Base-by-base conservation (phyloP, 2,113 vertebrate species). In the Microtus montanus region DNA sequence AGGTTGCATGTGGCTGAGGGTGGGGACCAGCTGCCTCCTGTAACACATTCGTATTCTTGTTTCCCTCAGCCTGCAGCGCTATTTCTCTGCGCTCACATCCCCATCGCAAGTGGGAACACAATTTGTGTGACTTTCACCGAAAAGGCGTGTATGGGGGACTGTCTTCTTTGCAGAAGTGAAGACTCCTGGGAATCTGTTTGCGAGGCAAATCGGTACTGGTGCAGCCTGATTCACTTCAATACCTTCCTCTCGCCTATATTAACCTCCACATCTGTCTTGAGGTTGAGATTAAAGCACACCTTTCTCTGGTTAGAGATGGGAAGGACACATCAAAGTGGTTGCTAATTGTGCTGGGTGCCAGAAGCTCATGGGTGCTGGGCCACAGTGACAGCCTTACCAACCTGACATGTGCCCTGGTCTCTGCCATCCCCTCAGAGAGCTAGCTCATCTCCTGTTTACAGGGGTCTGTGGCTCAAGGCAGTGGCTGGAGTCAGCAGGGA, bases 401-500 rank as follows among this genome's bases (percentile, higher is more conserved):
- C 44, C 52, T 49, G 38, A 3, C 0, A 0, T 5, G 66, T 24
- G 41, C 10, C 10, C 64, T 38, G 35, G 33, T 68, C 35, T 63
- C 44, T 3, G 30, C 49, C 19, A 41, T 54, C 33, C 30, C 90
- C 26, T 47, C 35, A 20, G 13, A 41, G 79, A 2, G 11, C 44
- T n/a, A 2, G 15, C 38, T n/a, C 44, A 3, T 33, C 9, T 5
- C 7, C 19, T 30, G 24, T 52, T n/a, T 54, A 15, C 30, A 14
- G 75, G n/a, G 28, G 17, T n/a, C 64, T 1, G 1, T 0, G 10
- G 70, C 1, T 19, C n/a, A n/a, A 30, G 14, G 85, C 5, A 54
- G 63, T 17, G 54, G 38, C 11, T 63, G 24, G 44, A 78, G 74
- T 64, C 33, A 49, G 63, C 24, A 63, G 2, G 49, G 20, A 7